Evolutionary conservation across 2,888 invertebrate species (phyloP).

Genomic region (Yponomeuta cagnagella): DNA sequence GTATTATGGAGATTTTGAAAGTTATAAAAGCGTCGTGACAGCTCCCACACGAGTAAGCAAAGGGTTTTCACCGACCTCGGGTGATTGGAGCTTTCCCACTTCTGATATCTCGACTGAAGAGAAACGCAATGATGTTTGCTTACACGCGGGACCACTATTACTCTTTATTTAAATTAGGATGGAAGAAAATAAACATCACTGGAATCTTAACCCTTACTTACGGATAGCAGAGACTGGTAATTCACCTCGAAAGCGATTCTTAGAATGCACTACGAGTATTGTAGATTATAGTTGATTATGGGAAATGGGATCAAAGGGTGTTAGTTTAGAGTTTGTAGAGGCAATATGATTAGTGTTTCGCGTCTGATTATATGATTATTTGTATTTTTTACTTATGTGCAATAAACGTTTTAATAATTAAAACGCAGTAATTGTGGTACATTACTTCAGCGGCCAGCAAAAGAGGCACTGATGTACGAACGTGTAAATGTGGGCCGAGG

Average conservation of each 20-base stretch:
- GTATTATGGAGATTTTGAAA: slow-evolving; percentile 34
- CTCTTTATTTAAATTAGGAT: background rate
- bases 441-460: no score
- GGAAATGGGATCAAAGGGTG: no score
- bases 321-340: background rate
- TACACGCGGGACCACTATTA: background rate
- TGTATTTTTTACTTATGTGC: no score
- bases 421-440: no score
- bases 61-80: slow-evolving; percentile 53
- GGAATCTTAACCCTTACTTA: background rate
- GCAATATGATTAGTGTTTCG: no score
- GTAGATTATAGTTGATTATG: no score
- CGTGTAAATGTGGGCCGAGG: no score
- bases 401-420: no score
- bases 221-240: background rate
- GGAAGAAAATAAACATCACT: background rate
- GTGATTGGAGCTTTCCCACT: slow-evolving; percentile 60
- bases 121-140: slow-evolving; percentile 6
- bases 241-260: background rate
- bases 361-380: no score
- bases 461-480: no score
- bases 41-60: slow-evolving; percentile 36
- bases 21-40: slow-evolving; percentile 45
- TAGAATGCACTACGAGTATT: background rate
- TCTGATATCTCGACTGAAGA: slow-evolving; percentile 17